phyloP scores from a whole-genome alignment of 2,888 invertebrate genomes.

The Trypoxylon attenuatum region DNA sequence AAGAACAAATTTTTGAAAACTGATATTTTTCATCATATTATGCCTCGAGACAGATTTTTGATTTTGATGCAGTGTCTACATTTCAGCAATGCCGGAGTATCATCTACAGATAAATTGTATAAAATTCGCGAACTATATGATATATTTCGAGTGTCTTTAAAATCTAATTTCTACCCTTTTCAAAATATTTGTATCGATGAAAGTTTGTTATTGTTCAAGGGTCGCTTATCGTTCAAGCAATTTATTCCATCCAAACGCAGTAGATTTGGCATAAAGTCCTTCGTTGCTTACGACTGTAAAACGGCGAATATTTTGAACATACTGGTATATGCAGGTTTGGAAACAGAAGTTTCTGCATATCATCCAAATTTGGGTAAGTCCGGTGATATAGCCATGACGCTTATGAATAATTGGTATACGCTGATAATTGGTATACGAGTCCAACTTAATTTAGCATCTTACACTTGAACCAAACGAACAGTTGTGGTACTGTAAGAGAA shows the following conservation, averaged over 20 bases:
- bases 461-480: conserved; percentile 12
- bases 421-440: conserved; percentile 3
- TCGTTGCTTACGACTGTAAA: not conserved
- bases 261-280: not conserved
- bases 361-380: not conserved
- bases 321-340: not conserved
- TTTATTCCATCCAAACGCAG: not conserved
- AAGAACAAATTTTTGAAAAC: too few relatives aligned
- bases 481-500: conserved; percentile 20
- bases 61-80: too few relatives aligned
- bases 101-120: conserved; percentile 22
- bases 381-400: not conserved
- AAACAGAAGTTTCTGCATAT: not conserved
- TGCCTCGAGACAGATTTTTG: too few relatives aligned
- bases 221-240: too few relatives aligned
- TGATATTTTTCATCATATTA: too few relatives aligned
- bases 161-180: too few relatives aligned
- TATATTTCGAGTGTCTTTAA: too few relatives aligned
- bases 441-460: not conserved
- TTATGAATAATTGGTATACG: not conserved
- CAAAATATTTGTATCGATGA: too few relatives aligned
- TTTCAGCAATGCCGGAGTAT: conserved; percentile 17
- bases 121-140: too few relatives aligned
- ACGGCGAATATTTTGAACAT: not conserved
- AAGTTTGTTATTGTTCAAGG: too few relatives aligned